Percentiles rank a stretch among this genome's conserved stretches.
phyloP scores from a whole-genome alignment of 2,113 vertebrate genomes.

The Hippolais icterina region DNA sequence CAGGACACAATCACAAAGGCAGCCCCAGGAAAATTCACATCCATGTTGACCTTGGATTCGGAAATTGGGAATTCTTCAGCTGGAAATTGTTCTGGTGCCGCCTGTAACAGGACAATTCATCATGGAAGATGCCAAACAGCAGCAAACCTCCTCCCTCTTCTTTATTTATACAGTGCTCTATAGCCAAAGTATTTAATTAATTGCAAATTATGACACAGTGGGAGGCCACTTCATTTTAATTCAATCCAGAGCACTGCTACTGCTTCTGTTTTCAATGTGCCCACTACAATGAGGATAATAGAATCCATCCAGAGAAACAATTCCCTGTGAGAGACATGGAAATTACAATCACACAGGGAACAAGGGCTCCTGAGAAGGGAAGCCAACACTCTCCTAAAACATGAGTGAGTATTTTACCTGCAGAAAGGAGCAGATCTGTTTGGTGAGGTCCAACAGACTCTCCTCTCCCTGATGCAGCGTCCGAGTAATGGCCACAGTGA shows the following conservation, averaged over 20 bases:
- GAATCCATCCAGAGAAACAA: not conserved
- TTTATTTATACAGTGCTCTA: not conserved
- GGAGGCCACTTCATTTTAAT: not conserved
- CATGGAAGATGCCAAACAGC: not conserved
- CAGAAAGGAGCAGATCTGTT: conserved; percentile 94
- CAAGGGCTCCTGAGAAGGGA: not conserved
- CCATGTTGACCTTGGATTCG: conserved; percentile 97
- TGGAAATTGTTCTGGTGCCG: conserved; percentile 93
- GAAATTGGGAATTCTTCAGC: conserved; percentile 94
- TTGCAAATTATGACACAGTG: not conserved
- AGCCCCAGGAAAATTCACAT: conserved; percentile 94
- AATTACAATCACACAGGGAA: not conserved
- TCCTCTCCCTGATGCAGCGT: conserved; percentile 95
- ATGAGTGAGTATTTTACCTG: conserved; percentile 74
- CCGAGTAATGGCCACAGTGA: conserved; percentile 91
- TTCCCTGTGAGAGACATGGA: not conserved
- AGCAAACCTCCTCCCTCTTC: not conserved
- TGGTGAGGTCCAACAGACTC: conserved; percentile 91
- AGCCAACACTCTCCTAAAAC: not conserved
- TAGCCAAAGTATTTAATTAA: not conserved
- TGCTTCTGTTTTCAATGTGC: not conserved
- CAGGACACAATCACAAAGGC: conserved; percentile 94
- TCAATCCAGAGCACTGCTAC: not conserved
- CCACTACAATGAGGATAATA: not conserved
- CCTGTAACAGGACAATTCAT: conserved; percentile 72